Evolutionary conservation across 2,888 invertebrate genomes (phyloP), one percentile per base, ranked within the genome.

Genomic region (Andrena hattorfiana): DNA sequence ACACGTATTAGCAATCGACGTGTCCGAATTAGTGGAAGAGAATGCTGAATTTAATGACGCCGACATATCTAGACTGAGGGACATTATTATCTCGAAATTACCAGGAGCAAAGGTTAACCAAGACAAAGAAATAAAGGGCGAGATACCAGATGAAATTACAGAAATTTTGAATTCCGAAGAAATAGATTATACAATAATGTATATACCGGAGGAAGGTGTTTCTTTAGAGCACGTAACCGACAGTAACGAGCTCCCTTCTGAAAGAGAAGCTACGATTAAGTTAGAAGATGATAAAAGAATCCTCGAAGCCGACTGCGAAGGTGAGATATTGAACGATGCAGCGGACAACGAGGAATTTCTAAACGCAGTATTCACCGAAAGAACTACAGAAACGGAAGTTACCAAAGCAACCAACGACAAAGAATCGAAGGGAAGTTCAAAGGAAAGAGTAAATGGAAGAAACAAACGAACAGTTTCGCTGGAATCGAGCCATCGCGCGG

Each of bases 131-230:
- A n/a, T 79, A 6, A 91, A 87, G 20, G 69, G 28, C 2, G 87
- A 86, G 6, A 84, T 86, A 35, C 71, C 86, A 0, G 84, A 85
- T 7, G 85, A 87, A 30, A 81, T 87, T 16, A 82, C 83, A 2
- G 81, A 88, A 23, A 87, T 90, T n/a, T 72, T 89, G 0, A 56
- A 87, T 7, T 78, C 85, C 0, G 74, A 88, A 2, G 71, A 85
- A 10, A 70, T 88, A 48, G 84, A 87, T 32, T 91, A 90, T 28
- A 84, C 91, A 5, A 87, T 92, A 66, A 83, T 92, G 74, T 92
- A 91, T 26, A 81, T 91, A 77, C 83, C 90, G 1, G 84, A 87
- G 1, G 71, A 69, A 4, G 77, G 79, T 3, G 76, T 83, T 8
- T 59, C 85, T 7, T 72, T 81, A 35, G 76, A 74, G 6, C 66